These are phyloP conservation scores for Lordiphosa fenestrarum DNA, from an alignment of 2,888 invertebrate genomes.

Conservation along the genomic window DNA sequence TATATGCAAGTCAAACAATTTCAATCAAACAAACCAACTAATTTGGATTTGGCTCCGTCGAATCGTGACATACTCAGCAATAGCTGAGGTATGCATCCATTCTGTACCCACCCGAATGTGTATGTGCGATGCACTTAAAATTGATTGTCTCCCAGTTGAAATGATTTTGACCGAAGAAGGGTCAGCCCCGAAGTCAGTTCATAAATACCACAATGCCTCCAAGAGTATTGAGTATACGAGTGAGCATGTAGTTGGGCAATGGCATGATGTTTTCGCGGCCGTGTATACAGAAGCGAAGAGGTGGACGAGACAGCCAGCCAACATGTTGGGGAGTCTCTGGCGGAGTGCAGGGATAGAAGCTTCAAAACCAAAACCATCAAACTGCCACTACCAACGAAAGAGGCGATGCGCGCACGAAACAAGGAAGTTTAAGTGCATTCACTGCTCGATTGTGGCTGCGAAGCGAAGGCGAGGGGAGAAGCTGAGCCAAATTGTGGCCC, in stretches of 20 bases:
- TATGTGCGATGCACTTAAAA: too few relatives aligned
- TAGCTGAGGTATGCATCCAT: too few relatives aligned
- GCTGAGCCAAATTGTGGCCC: constrained; percentile 59
- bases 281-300: constrained; percentile 17
- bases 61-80: too few relatives aligned
- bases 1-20: too few relatives aligned
- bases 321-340: constrained; percentile 30
- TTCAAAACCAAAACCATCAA: constrained; percentile 63
- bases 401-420: constrained; percentile 62
- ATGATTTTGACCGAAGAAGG: constrained; percentile 8
- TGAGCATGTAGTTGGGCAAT: constrained; percentile 17
- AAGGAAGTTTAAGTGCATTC: constrained; percentile 62
- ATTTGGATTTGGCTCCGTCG: too few relatives aligned
- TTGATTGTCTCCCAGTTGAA: too few relatives aligned
- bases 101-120: not conserved
- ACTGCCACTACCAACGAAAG: constrained; percentile 55
- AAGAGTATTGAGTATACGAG: not conserved
- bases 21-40: too few relatives aligned
- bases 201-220: not conserved
- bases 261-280: constrained; percentile 34
- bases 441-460: constrained; percentile 32
- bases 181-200: constrained; percentile 23
- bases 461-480: constrained; percentile 4
- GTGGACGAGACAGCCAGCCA: constrained; percentile 33
- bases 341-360: constrained; percentile 15